Base-by-base conservation (phyloP, 2,113 vertebrate genomes). In the Larimichthys crocea region DNA sequence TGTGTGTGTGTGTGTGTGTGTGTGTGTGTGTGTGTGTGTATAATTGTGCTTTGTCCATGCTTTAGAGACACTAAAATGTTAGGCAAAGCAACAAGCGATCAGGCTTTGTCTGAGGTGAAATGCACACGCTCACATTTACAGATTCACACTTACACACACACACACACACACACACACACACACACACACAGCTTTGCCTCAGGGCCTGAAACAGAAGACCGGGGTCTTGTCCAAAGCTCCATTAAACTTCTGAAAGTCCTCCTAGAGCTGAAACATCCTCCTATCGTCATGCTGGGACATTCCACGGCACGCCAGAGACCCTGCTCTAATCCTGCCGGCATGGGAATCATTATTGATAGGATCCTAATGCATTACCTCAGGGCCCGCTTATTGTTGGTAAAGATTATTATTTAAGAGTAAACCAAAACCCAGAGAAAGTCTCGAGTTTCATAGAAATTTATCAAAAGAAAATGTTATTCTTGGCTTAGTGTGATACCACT, bases 401-500 rank as follows among this genome's bases (percentile, higher is more conserved):
- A 95, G 94, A 94, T 94, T 94, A 94, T 94, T 95, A 92, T 92
- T 95, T 93, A 95, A 94, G 93, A 94, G 94, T 94, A 92, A 94
- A 93, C 91, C 90, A 90, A 94, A 94, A 94, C 94, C 89, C 83
- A 88, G 79, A 85, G 91, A 94, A 93, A 83, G 91, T 90, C 92
- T 95, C 60, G 46, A 76, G 92, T 95, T 95, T 94, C 93, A 92
- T 88, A 93, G 92, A 95, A 93, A 93, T 93, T 90, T 92, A 95
- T 94, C 94, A 94, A 94, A 94, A 94, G 93, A 95, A 95, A 95
- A 95, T 95, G 94, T 95, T 95, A 92, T 95, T 94, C 91, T 95
- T 95, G 95, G 94, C 94, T 91, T 83, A 76, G 88, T 40, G 86
- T 80, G 82, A 93, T 88, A 92, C 89, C 82, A 88, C 92, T 95